phyloP scores from a whole-genome alignment of 2,113 vertebrate species.

The Siniperca knerii region DNA sequence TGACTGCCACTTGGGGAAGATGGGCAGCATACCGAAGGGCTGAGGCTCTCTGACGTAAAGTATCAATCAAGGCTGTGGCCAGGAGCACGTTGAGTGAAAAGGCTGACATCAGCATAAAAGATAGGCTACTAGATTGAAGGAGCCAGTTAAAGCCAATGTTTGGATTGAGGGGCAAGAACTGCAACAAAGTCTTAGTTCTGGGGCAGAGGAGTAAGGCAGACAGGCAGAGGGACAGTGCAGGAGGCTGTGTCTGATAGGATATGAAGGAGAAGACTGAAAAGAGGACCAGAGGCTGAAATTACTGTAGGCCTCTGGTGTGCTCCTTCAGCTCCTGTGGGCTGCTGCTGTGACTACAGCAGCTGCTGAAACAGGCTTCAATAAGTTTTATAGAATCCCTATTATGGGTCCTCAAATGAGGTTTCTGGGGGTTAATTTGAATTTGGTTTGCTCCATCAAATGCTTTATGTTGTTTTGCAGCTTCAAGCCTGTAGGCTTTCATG shows the following conservation, averaged over 20 bases:
- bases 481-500: slow-evolving; percentile 8
- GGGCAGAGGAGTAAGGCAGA: neutral
- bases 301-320: slow-evolving; percentile 7
- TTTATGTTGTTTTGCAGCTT: slow-evolving; percentile 50
- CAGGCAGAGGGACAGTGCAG: slow-evolving; percentile 9
- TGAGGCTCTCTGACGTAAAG: slow-evolving; percentile 23
- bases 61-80: slow-evolving; percentile 24
- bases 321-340: slow-evolving; percentile 34
- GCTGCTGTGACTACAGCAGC: slow-evolving; percentile 27
- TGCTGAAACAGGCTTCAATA: slow-evolving; percentile 63
- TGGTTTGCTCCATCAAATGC: slow-evolving; percentile 60
- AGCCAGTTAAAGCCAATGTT: slow-evolving; percentile 23
- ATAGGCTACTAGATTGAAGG: slow-evolving; percentile 9
- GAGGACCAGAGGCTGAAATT: slow-evolving; percentile 12
- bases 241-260: neutral
- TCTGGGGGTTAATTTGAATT: slow-evolving; percentile 73
- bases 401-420: slow-evolving; percentile 65
- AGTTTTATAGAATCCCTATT: slow-evolving; percentile 67
- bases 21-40: neutral
- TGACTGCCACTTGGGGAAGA: slow-evolving; percentile 9
- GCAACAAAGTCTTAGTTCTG: neutral
- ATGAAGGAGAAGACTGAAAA: neutral
- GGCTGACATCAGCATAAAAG: slow-evolving; percentile 25
- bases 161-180: slow-evolving; percentile 9
- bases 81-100: slow-evolving; percentile 15